Conservation (phyloP, 1,140 invertebrate genomes). For the Listronotus oregonensis region DNA sequence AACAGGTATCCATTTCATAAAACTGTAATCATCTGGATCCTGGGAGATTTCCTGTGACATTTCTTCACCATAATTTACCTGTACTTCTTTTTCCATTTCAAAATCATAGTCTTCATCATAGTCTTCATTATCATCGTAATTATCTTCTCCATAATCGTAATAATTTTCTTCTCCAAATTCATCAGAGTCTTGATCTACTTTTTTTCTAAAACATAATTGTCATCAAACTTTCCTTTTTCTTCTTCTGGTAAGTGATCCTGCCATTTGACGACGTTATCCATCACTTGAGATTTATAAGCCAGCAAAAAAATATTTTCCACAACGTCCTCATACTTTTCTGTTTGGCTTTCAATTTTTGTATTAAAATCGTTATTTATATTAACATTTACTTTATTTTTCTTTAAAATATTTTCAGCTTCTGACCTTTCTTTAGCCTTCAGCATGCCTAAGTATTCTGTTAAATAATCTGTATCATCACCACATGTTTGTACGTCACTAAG, state of each 20-base stretch:
- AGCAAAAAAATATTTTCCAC: slow-evolving; percentile 46
- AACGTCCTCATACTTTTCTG: slow-evolving; percentile 2
- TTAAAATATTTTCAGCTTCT: background rate
- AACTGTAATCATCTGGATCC: slow-evolving; percentile 16
- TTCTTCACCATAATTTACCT: slow-evolving; percentile 18
- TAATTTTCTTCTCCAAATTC: slow-evolving; percentile 24
- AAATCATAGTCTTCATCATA: slow-evolving; percentile 42
- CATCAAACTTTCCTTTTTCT: slow-evolving; percentile 26
- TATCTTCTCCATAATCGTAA: background rate
- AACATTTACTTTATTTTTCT: background rate
- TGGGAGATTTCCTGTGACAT: background rate
- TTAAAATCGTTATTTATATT: background rate
- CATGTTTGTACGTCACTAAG: slow-evolving; percentile 13
- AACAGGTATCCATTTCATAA: slow-evolving; percentile 43
- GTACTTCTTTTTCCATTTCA: slow-evolving; percentile 38
- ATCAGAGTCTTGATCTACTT: slow-evolving; percentile 17
- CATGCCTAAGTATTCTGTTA: slow-evolving; percentile 26
- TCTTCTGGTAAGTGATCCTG: slow-evolving; percentile 16
- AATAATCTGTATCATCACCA: slow-evolving; percentile 10
- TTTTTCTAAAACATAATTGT: slow-evolving; percentile 18
- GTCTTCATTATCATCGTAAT: slow-evolving; percentile 2
- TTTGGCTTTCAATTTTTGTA: background rate
- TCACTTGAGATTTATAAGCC: slow-evolving; percentile 38
- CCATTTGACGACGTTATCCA: background rate
- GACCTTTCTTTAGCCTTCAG: slow-evolving; percentile 15